These are phyloP conservation scores for Corythucha ciliata DNA, from an alignment of 2,888 invertebrate genomes.

Conservation along the genomic window DNA sequence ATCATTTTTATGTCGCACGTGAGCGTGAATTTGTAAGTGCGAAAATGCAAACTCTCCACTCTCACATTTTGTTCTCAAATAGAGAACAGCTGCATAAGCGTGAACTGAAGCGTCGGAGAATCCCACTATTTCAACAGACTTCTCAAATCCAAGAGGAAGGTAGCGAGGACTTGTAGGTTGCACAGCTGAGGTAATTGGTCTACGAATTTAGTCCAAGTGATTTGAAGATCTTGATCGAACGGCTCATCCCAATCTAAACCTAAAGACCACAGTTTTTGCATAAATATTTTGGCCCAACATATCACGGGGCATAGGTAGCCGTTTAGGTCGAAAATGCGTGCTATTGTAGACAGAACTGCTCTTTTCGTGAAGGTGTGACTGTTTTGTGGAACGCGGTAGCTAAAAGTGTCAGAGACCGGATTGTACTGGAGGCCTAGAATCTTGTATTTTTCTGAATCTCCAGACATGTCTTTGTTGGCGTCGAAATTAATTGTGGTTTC, in stretches of 20 bases:
- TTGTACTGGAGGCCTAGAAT: conserved; percentile 31
- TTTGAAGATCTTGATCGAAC: conserved; percentile 13
- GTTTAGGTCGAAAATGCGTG: conserved; percentile 29
- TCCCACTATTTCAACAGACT: neutral
- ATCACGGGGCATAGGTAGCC: no score
- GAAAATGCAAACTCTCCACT: no score
- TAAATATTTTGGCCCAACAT: conserved; percentile 28
- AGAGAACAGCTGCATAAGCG: conserved; percentile 12
- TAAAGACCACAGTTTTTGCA: conserved; percentile 31
- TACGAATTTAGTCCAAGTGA: conserved; percentile 11
- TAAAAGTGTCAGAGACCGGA: conserved; percentile 23
- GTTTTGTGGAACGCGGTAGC: conserved; percentile 8
- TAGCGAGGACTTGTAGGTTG: no score
- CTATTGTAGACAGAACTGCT: conserved; percentile 15
- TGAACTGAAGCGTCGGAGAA: conserved; percentile 18
- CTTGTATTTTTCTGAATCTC: no score
- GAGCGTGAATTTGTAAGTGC: no score
- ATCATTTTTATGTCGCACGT: no score
- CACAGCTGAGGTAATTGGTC: no score
- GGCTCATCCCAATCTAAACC: conserved; percentile 32
- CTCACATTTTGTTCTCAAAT: neutral
- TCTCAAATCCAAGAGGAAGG: neutral
- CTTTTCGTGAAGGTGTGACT: conserved; percentile 18
- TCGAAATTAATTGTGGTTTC: no score
- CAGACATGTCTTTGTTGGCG: no score